Evolutionary conservation across 64 coral and sea anemone species (phyloP), one percentile per base, ranked within the genome.

Genomic region (Cladopsammia gracilis): DNA sequence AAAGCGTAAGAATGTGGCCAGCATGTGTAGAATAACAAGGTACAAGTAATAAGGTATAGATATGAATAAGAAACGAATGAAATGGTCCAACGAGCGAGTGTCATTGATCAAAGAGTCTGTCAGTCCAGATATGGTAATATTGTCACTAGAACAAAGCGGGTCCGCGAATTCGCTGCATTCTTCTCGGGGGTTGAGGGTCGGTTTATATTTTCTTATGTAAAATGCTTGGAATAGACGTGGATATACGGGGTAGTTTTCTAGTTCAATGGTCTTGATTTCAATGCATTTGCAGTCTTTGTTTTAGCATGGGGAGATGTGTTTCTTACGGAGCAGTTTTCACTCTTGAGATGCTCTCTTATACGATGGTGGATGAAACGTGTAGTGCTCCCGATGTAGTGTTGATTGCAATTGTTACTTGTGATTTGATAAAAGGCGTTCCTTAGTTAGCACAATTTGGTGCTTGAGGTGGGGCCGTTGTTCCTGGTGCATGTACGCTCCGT

Each of bases 351-450:
- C 77, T 89, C 87, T 89, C 25, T 78, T 61, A 64, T 45, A 15
- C 26, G 25, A n/a, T 88, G 51, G 25, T 88, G 70, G 22, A 71
- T 52, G 19, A 51, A 18, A 13, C 53, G 68, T 71, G 25, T 76
- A 1, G 86, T 76, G 49, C 52, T 76, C 3, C 71, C 69, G 71
- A 88, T 54, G 50, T 88, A 88, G 4, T 61, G 24, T 42, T 86
- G 5, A 46, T 73, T 3, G 18, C 47, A 88, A 6, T 34, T 73
- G 12, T 88, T 12, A 19, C 85, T 71, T 22, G 85, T 77, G 58
- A 77, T 34, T 10, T 67, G 14, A 25, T 62, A 78, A 19, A 89
- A 14, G 3, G 75, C 59, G 26, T 50, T 65, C 6, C 60, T 34
- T 58, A 24, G 19, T 2, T 24, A 42, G 6, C 56, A 83, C 57